Evolutionary conservation across 2,113 vertebrate species (phyloP).

Genomic region (Oplegnathus fasciatus): DNA sequence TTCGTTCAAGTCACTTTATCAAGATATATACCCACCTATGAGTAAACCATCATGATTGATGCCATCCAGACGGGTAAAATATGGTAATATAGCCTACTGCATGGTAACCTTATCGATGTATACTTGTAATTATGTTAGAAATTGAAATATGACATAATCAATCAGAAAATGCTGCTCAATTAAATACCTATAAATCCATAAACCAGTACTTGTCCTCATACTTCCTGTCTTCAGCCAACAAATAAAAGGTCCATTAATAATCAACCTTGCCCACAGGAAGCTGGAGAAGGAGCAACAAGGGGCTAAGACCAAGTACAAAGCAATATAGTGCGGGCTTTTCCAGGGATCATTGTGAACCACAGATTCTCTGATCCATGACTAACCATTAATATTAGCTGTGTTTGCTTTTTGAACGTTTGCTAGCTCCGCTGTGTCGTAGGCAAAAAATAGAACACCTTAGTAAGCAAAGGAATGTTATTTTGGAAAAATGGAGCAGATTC

Average conservation of each 20-base stretch:
- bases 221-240: slow-evolving; percentile 23
- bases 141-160: slow-evolving; percentile 2
- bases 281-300: slow-evolving; percentile 22
- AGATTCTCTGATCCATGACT: slow-evolving; percentile 58
- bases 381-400: slow-evolving; percentile 54
- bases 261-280: slow-evolving; percentile 50
- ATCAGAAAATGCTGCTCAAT: neutral
- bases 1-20: neutral
- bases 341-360: slow-evolving; percentile 20
- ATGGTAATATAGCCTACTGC: neutral
- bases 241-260: slow-evolving; percentile 62
- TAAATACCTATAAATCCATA: slow-evolving; percentile 33
- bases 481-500: slow-evolving; percentile 1
- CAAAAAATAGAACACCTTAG: slow-evolving; percentile 55
- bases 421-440: neutral
- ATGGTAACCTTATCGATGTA: neutral
- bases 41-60: neutral
- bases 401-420: slow-evolving; percentile 48
- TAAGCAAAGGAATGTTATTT: slow-evolving; percentile 29
- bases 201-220: slow-evolving; percentile 1
- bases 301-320: slow-evolving; percentile 24
- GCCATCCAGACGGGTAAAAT: neutral
- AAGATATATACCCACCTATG: neutral
- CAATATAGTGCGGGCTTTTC: slow-evolving; percentile 19
- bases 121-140: neutral